These are phyloP conservation scores for Hystrix cristata DNA, from an alignment of 2,113 vertebrate species.

Conservation along the genomic window DNA sequence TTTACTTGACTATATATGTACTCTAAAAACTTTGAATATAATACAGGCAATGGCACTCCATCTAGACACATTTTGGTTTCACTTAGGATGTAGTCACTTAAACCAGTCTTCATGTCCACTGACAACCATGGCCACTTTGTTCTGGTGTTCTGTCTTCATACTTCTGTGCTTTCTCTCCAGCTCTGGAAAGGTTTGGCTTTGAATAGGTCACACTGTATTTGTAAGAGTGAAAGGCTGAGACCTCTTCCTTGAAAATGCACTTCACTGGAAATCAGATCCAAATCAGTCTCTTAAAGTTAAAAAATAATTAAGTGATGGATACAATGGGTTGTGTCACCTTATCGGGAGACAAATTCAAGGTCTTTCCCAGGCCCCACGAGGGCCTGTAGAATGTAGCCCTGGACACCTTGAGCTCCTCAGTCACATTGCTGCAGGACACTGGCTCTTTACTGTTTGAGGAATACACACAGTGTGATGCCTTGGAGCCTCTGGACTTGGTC, in stretches of 20 bases:
- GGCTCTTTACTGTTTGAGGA: neutral
- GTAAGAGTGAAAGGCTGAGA: neutral
- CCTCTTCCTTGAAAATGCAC: neutral
- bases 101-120: neutral
- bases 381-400: neutral
- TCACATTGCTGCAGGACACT: neutral
- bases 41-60: neutral
- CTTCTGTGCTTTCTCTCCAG: neutral
- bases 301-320: neutral
- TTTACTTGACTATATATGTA: neutral
- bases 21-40: neutral
- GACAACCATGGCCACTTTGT: too few species aligned
- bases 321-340: neutral
- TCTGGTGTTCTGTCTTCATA: neutral
- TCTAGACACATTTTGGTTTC: neutral
- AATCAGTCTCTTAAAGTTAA: neutral
- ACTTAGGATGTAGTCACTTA: neutral
- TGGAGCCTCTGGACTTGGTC: neutral
- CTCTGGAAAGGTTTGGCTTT: neutral
- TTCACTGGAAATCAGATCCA: neutral
- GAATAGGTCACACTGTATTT: neutral
- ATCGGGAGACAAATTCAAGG: neutral
- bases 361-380: neutral
- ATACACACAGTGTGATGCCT: accelerated
- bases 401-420: neutral